Percentiles rank a stretch among this genome's conserved stretches.
phyloP scores from a whole-genome alignment of 2,113 vertebrate genomes.

The Lepus europaeus region DNA sequence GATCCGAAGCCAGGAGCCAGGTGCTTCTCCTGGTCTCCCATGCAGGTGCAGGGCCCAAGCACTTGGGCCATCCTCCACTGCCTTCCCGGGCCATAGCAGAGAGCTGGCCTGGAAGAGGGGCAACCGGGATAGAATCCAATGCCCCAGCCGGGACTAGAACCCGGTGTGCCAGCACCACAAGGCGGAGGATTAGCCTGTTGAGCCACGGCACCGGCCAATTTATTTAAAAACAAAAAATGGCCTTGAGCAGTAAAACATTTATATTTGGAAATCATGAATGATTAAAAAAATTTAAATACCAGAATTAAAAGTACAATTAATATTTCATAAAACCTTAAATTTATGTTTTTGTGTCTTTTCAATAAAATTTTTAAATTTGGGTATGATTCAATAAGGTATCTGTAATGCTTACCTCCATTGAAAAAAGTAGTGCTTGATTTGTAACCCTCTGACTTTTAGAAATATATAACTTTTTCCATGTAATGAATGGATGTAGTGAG shows the following conservation, averaged over 20 bases:
- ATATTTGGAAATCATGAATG: conserved; percentile 12
- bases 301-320: conserved; percentile 25
- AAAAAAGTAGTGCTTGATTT: conserved; percentile 34
- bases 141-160: no score
- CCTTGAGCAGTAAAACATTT: not conserved
- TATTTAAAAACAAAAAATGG: conserved; percentile 8
- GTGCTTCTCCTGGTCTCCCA: no score
- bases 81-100: no score
- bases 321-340: not conserved
- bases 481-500: not conserved
- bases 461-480: not conserved
- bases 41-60: no score
- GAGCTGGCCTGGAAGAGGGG: no score
- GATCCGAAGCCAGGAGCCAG: no score
- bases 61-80: no score
- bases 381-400: not conserved
- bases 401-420: not conserved
- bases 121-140: no score
- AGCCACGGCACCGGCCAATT: no score
- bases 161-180: no score
- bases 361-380: conserved; percentile 40
- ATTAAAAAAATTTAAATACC: conserved; percentile 39
- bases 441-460: conserved; percentile 35
- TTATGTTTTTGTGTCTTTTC: not conserved
- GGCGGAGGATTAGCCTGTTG: no score